phyloP scores from a whole-genome alignment of 2,113 vertebrate genomes.

The Calcarius ornatus region DNA sequence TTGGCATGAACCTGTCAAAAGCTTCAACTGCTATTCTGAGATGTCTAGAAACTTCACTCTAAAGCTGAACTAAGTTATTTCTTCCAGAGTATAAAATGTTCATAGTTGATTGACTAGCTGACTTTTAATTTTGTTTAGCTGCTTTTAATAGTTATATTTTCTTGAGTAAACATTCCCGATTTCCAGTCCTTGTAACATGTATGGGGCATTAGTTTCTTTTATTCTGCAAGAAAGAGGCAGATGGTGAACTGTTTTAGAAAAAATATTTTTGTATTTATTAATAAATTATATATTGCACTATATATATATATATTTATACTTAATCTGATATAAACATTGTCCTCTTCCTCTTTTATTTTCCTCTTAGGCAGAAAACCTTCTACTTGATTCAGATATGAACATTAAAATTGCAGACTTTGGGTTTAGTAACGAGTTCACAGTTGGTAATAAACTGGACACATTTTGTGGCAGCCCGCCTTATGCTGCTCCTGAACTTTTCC shows the following conservation, averaged over 20 bases:
- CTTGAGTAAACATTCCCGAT: not conserved
- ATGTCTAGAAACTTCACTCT: not conserved
- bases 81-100: not conserved
- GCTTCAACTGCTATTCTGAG: not conserved
- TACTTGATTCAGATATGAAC: conserved; percentile 96
- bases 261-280: not conserved
- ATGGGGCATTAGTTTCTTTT: not conserved
- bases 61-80: not conserved
- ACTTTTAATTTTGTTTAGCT: not conserved
- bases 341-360: conserved; percentile 40
- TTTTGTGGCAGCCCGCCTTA: conserved; percentile 97
- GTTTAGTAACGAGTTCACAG: conserved; percentile 96
- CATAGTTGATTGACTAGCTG: not conserved
- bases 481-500: conserved; percentile 94
- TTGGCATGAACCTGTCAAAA: not conserved
- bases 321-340: not conserved
- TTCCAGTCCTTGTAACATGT: not conserved
- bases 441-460: conserved; percentile 94
- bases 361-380: conserved; percentile 93
- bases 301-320: not conserved
- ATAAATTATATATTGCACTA: not conserved
- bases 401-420: conserved; percentile 99
- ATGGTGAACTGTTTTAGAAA: not conserved
- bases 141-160: not conserved
- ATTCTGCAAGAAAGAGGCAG: not conserved